Evolutionary conservation across 1,140 invertebrate genomes (phyloP).

Genomic region (Homalodisca vitripennis): DNA sequence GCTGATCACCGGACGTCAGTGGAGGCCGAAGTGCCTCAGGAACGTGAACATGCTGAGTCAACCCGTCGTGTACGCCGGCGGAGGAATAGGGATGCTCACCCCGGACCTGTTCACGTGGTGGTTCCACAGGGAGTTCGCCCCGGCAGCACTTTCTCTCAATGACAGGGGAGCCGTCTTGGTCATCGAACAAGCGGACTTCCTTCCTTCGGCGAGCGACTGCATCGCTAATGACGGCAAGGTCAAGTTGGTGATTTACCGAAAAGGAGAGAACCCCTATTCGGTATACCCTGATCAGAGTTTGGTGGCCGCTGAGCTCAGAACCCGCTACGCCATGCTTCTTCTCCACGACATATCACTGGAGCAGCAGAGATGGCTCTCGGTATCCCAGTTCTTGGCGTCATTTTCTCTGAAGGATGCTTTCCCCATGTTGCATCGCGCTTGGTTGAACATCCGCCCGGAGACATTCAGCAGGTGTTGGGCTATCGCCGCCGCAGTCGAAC

Average conservation of each 20-base stretch:
- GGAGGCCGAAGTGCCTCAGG: slow-evolving; percentile 52
- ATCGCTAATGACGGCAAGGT: slow-evolving; percentile 49
- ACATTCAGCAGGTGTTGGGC: slow-evolving; percentile 50
- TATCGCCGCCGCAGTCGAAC: slow-evolving; percentile 39
- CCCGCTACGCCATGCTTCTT: slow-evolving; percentile 48
- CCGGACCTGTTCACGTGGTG: slow-evolving; percentile 55
- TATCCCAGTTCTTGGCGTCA: slow-evolving; percentile 45
- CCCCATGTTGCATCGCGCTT: slow-evolving; percentile 52
- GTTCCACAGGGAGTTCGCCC: slow-evolving; percentile 54
- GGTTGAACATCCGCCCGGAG: slow-evolving; percentile 51
- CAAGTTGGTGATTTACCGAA: slow-evolving; percentile 43
- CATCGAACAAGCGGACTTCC: slow-evolving; percentile 48
- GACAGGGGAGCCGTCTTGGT: slow-evolving; percentile 50
- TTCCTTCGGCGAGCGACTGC: slow-evolving; percentile 48
- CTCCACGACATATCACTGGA: slow-evolving; percentile 41
- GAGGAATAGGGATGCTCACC: slow-evolving; percentile 51
- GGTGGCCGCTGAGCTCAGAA: slow-evolving; percentile 49
- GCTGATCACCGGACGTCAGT: slow-evolving; percentile 52
- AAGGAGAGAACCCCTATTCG: slow-evolving; percentile 40
- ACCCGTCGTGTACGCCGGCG: slow-evolving; percentile 56
- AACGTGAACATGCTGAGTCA: slow-evolving; percentile 56
- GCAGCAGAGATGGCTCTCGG: slow-evolving; percentile 34
- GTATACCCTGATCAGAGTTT: slow-evolving; percentile 46
- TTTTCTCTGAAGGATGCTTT: slow-evolving; percentile 55
- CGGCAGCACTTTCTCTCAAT: slow-evolving; percentile 53